phyloP scores from a whole-genome alignment of 2,113 vertebrate species.

The Ondatra zibethicus region DNA sequence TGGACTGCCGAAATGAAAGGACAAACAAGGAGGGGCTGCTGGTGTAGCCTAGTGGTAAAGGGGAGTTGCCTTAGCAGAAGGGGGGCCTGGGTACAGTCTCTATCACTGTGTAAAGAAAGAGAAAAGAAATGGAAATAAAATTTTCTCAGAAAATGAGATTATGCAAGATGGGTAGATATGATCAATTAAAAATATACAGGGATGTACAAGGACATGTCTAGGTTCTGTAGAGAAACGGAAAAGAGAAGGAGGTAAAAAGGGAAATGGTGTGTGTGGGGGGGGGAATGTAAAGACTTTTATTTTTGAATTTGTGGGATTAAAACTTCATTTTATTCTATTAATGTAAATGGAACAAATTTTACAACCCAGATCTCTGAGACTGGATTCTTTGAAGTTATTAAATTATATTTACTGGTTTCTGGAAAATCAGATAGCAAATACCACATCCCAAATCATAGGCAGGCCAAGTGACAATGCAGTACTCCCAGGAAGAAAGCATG shows the following conservation, averaged over 20 bases:
- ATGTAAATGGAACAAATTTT: constrained; percentile 38
- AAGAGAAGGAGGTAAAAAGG: not conserved
- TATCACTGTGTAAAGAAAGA: not conserved
- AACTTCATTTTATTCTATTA: constrained; percentile 23
- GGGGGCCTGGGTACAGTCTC: too few relatives aligned
- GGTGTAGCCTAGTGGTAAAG: not conserved
- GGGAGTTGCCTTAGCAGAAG: not conserved
- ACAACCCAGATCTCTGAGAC: constrained; percentile 37
- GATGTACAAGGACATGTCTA: not conserved
- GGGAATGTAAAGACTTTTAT: not conserved
- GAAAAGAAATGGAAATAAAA: not conserved
- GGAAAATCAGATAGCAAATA: constrained; percentile 66
- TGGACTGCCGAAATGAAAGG: not conserved
- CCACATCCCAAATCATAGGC: constrained; percentile 11
- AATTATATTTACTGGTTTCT: constrained; percentile 62
- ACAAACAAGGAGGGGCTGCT: not conserved
- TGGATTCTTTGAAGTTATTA: constrained; percentile 59
- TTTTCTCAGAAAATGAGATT: not conserved
- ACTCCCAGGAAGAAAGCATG: constrained; percentile 9
- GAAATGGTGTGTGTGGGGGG: too few relatives aligned
- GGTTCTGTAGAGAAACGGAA: not conserved
- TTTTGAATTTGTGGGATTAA: constrained; percentile 39
- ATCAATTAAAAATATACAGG: not conserved
- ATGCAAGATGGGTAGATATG: not conserved
- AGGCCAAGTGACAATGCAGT: constrained; percentile 4